These are phyloP conservation scores for Blomia tropicalis DNA, from an alignment of 2,888 invertebrate genomes.

Conservation along the genomic window DNA sequence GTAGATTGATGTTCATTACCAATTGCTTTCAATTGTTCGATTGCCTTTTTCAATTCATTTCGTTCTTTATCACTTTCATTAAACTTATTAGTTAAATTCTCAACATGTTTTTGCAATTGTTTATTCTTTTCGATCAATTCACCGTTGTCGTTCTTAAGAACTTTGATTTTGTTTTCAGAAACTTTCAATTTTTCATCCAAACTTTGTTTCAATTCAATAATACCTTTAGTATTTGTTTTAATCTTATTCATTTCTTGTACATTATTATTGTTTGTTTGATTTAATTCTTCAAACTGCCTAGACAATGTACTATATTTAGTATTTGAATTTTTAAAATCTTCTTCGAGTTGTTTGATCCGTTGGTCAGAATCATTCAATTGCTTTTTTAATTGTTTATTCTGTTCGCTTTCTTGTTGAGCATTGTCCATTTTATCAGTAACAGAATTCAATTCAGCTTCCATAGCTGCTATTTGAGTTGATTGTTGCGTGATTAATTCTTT, in stretches of 20 bases:
- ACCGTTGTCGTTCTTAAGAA: conserved; percentile 9
- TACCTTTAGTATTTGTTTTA: conserved; percentile 22
- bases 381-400: not conserved
- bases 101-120: conserved; percentile 13
- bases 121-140: not conserved
- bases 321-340: not conserved
- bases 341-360: not conserved
- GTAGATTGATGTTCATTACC: conserved; percentile 29
- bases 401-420: not conserved
- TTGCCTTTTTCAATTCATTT: conserved; percentile 1
- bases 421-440: conserved; percentile 20
- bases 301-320: not conserved
- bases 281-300: not conserved
- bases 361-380: not conserved
- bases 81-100: conserved; percentile 4
- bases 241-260: conserved; percentile 27
- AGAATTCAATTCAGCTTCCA: not conserved
- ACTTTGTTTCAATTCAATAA: conserved; percentile 19
- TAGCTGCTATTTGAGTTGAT: not conserved
- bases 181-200: conserved; percentile 23
- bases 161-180: conserved; percentile 14
- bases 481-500: not conserved
- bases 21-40: not conserved
- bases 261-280: conserved; percentile 29
- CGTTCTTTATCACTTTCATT: not conserved